These are phyloP conservation scores for Drosophila kohkoa DNA, from an alignment of 1,140 invertebrate genomes.

Conservation along the genomic window DNA sequence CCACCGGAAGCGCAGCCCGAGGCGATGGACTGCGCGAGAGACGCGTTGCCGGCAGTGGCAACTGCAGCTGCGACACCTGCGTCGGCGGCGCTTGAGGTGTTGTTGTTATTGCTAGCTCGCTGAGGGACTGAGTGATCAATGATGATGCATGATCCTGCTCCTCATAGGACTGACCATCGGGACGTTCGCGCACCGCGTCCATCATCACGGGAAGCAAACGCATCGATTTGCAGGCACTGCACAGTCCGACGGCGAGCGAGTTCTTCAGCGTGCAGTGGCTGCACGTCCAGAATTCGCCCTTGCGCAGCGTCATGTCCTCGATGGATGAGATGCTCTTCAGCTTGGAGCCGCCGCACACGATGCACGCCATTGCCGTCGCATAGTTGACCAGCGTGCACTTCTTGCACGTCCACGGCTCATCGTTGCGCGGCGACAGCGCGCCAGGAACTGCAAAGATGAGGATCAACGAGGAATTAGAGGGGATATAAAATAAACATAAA, in stretches of 20 bases:
- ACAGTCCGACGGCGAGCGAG: conserved; percentile 89
- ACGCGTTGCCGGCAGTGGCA: conserved; percentile 53
- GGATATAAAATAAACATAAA: too few relatives aligned
- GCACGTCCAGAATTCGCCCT: conserved; percentile 92
- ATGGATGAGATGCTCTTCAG: conserved; percentile 88
- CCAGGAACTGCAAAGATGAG: background rate
- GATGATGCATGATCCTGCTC: conserved; percentile 49
- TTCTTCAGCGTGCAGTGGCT: conserved; percentile 94
- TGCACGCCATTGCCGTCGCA: conserved; percentile 89
- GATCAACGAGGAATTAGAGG: too few relatives aligned
- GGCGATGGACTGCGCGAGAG: conserved; percentile 69
- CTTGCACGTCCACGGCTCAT: conserved; percentile 92
- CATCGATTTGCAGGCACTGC: conserved; percentile 91
- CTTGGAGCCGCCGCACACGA: conserved; percentile 93
- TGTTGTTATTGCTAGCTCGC: background rate
- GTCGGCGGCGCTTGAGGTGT: background rate
- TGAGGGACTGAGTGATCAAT: background rate
- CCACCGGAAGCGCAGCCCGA: conserved; percentile 9
- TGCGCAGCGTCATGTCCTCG: conserved; percentile 89
- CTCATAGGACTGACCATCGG: conserved; percentile 68
- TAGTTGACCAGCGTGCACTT: conserved; percentile 95
- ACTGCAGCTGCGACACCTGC: conserved; percentile 30
- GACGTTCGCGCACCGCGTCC: conserved; percentile 65
- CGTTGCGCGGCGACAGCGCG: conserved; percentile 46
- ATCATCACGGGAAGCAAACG: conserved; percentile 60